These are phyloP conservation scores for Desmodus rotundus DNA, from an alignment of 2,113 vertebrate species.

Conservation along the genomic window DNA sequence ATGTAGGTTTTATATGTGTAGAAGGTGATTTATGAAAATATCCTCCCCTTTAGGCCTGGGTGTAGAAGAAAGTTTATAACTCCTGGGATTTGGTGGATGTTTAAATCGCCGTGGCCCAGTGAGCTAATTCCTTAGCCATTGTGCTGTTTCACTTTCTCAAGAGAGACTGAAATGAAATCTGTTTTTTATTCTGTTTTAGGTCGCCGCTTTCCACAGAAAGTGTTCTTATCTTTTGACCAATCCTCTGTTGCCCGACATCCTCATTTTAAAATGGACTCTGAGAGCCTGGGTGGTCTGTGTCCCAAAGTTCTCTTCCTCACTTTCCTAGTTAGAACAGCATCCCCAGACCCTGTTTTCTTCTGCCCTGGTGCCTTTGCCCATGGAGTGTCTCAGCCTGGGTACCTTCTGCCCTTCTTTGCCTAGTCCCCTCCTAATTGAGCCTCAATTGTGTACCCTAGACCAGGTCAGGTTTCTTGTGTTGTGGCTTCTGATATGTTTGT, in stretches of 20 bases:
- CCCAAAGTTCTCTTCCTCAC: not conserved
- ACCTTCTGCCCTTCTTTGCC: not conserved
- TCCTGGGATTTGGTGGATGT: not conserved
- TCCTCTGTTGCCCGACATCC: not conserved
- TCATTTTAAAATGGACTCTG: not conserved
- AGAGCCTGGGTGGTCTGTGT: not conserved
- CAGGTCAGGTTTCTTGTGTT: not conserved
- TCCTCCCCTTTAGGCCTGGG: not conserved
- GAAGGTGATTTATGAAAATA: not conserved
- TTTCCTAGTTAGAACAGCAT: not conserved
- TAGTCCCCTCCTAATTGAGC: too few relatives aligned
- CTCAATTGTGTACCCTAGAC: not conserved
- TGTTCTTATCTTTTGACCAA: not conserved
- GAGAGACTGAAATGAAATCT: not conserved
- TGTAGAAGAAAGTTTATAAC: not conserved
- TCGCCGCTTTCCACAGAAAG: not conserved
- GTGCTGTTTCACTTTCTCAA: not conserved
- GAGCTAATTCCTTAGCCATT: not conserved
- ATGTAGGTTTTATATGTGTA: not conserved
- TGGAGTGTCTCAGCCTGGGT: not conserved
- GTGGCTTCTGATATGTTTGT: not conserved
- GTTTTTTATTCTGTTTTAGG: not conserved
- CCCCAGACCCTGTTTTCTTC: not conserved
- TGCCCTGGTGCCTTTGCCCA: not conserved
- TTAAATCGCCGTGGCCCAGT: not conserved